phyloP scores from a whole-genome alignment of 53 echinoderm and acorn worm species.

The Holothuria leucospilota region DNA sequence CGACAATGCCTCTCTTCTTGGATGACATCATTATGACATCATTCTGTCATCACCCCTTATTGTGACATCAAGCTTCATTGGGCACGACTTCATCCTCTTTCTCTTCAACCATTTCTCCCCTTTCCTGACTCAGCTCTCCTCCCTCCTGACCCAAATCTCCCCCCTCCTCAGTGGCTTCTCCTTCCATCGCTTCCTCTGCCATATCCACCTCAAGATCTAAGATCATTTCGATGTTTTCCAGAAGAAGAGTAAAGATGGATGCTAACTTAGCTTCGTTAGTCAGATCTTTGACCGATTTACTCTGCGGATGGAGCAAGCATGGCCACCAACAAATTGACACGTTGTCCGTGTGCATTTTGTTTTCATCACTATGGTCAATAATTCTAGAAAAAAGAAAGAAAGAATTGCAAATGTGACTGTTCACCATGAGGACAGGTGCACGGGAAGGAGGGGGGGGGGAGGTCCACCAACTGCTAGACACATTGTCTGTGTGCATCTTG shows the following conservation, averaged over 20 bases:
- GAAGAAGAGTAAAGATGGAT: conserved; percentile 43
- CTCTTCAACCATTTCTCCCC: neutral
- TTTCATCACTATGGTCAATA: conserved; percentile 61
- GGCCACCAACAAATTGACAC: conserved; percentile 87
- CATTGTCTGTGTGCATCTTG: conserved; percentile 75
- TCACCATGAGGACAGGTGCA: too few relatives aligned
- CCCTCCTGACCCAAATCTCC: neutral
- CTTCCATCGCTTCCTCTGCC: neutral
- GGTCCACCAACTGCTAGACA: conserved; percentile 85
- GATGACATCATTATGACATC: neutral
- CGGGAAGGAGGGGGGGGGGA: too few relatives aligned
- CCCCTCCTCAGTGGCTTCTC: neutral
- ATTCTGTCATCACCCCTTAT: neutral
- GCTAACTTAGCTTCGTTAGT: conserved; percentile 77
- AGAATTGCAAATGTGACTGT: too few relatives aligned
- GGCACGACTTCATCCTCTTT: neutral
- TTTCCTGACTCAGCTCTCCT: neutral
- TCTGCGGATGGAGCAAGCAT: conserved; percentile 76
- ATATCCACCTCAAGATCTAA: conserved; percentile 11
- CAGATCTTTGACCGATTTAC: conserved; percentile 75
- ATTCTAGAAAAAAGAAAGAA: conserved; percentile 53
- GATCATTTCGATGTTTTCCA: conserved; percentile 21
- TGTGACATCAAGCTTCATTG: neutral
- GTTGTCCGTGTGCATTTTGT: conserved; percentile 77
- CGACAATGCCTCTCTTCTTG: too few relatives aligned